Evolutionary conservation across 2,113 vertebrate species (phyloP).

Genomic region (Arenaria interpres): DNA sequence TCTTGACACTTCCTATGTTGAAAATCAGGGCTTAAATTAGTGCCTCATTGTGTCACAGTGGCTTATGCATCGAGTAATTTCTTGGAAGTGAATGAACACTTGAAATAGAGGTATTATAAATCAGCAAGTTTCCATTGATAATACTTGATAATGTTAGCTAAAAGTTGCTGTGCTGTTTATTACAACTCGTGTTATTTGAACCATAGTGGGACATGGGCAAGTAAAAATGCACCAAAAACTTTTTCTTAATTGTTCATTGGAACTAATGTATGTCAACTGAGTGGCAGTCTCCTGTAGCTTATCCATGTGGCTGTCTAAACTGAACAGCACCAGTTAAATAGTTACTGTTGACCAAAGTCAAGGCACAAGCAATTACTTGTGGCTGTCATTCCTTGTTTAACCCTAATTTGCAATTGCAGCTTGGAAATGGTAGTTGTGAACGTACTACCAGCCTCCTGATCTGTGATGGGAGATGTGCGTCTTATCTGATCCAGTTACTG

Average conservation of each 20-base stretch:
- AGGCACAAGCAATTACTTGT: not conserved
- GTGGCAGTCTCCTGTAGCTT: not conserved
- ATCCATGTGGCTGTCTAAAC: not conserved
- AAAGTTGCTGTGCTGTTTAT: not conserved
- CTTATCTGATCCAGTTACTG: not conserved
- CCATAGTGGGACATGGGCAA: not conserved
- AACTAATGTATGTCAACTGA: not conserved
- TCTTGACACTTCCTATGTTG: not conserved
- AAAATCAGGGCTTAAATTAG: constrained; percentile 26
- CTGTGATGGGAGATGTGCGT: not conserved
- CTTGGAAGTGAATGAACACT: constrained; percentile 59
- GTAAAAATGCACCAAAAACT: not conserved
- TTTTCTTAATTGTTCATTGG: not conserved
- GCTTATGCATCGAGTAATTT: constrained; percentile 30
- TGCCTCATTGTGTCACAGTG: not conserved
- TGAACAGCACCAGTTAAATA: not conserved
- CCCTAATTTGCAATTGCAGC: not conserved
- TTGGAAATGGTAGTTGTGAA: not conserved
- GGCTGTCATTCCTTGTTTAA: not conserved
- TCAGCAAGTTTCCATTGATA: not conserved
- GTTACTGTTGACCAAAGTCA: not conserved
- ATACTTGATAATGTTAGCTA: not conserved
- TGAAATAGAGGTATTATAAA: constrained; percentile 47
- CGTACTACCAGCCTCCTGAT: not conserved
- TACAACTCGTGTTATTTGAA: not conserved